Conservation (phyloP, 2,113 vertebrate species). For the Passerina amoena region DNA sequence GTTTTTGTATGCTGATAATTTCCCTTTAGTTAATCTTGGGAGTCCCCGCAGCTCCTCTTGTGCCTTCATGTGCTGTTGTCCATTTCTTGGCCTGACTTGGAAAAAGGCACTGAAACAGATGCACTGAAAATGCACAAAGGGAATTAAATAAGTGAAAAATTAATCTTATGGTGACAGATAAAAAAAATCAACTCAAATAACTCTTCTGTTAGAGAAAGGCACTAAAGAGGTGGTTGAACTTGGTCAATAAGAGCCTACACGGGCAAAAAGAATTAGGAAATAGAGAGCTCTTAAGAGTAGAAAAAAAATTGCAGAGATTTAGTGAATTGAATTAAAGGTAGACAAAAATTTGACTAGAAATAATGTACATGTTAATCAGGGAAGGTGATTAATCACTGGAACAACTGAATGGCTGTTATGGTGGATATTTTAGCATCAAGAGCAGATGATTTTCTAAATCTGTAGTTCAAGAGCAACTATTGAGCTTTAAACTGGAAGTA, state of each 20-base stretch:
- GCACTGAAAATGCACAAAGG: background rate
- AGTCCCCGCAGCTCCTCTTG: background rate
- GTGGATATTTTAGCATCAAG: background rate
- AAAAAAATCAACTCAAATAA: background rate
- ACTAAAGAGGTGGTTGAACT: background rate
- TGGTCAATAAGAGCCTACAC: background rate
- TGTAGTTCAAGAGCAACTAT: slow-evolving; percentile 16
- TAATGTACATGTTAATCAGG: background rate
- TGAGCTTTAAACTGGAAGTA: slow-evolving; percentile 46
- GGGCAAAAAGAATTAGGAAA: background rate
- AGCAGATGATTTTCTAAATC: background rate
- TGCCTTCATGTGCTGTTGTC: background rate
- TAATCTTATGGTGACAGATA: background rate
- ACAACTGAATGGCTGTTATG: background rate
- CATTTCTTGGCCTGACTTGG: background rate
- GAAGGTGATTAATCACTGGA: slow-evolving; percentile 40
- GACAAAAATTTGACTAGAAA: slow-evolving; percentile 45
- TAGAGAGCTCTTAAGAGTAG: slow-evolving; percentile 13
- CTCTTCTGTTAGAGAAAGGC: background rate
- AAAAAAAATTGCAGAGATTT: background rate
- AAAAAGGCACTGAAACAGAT: background rate
- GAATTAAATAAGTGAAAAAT: background rate
- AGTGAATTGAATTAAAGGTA: slow-evolving; percentile 37
- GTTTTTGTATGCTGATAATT: slow-evolving; percentile 50
- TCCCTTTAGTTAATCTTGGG: slow-evolving; percentile 31